phyloP scores from a whole-genome alignment of 2,888 invertebrate species.

The Xanthorhoe spadicearia region DNA sequence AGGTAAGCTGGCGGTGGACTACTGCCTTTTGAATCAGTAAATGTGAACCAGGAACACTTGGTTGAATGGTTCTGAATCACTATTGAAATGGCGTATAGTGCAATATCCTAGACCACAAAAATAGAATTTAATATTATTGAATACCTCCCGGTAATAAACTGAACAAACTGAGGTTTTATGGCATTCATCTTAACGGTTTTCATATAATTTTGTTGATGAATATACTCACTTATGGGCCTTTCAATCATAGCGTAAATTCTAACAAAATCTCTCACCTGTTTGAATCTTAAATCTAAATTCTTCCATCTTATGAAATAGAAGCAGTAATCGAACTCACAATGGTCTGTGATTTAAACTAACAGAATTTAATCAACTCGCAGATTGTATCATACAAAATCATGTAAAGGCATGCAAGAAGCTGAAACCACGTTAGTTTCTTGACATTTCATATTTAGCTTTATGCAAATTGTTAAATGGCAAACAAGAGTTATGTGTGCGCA shows the following conservation, averaged over 20 bases:
- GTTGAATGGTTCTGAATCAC: slow-evolving; percentile 26
- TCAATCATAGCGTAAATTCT: not conserved
- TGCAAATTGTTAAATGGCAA: slow-evolving; percentile 57
- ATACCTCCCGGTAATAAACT: too few species aligned
- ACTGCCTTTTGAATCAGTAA: slow-evolving; percentile 39
- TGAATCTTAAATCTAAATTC: not conserved
- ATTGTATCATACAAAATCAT: slow-evolving; percentile 14
- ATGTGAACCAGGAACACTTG: slow-evolving; percentile 35
- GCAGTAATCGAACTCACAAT: not conserved
- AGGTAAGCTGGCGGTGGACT: too few species aligned
- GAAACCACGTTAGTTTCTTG: slow-evolving; percentile 24
- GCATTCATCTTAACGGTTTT: too few species aligned
- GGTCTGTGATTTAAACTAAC: not conserved
- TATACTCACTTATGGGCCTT: not conserved
- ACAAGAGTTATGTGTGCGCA: slow-evolving; percentile 50
- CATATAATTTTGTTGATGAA: too few species aligned
- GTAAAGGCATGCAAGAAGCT: slow-evolving; percentile 38
- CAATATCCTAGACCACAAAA: too few species aligned
- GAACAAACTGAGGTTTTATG: too few species aligned
- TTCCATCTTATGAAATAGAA: not conserved
- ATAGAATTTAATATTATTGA: too few species aligned
- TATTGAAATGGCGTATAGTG: slow-evolving; percentile 2
- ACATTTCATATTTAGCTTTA: slow-evolving; percentile 43
- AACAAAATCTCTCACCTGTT: not conserved
- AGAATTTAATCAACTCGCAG: not conserved